These are phyloP conservation scores for Indicator maculatus DNA, from an alignment of 2,113 vertebrate species.

Conservation along the genomic window DNA sequence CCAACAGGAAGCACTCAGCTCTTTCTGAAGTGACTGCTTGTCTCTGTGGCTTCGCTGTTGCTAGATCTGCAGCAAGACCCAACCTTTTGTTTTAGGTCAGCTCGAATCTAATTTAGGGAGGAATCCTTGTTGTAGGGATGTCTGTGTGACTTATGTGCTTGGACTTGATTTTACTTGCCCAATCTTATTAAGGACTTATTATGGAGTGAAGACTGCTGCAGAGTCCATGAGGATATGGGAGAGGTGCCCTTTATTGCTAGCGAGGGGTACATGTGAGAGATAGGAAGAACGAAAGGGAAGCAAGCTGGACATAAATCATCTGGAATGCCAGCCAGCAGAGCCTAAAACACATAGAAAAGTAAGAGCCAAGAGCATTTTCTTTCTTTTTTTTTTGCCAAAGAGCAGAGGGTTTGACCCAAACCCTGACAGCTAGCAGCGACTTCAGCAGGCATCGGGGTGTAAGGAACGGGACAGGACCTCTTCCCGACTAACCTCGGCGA, in stretches of 20 bases:
- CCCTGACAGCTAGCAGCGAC: accelerated
- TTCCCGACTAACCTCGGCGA: not conserved
- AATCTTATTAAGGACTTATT: slow-evolving; percentile 76
- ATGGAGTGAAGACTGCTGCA: slow-evolving; percentile 37
- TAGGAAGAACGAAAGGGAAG: not conserved
- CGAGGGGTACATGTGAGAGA: not conserved
- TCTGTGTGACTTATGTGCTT: slow-evolving; percentile 70
- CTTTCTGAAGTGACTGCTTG: not conserved
- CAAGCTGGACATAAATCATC: slow-evolving; percentile 59
- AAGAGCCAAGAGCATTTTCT: not conserved
- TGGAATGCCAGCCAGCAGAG: slow-evolving; percentile 1
- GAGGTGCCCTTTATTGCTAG: slow-evolving; percentile 59
- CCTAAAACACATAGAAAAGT: not conserved
- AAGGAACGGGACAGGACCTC: not conserved
- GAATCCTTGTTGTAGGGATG: slow-evolving; percentile 52
- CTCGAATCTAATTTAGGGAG: slow-evolving; percentile 62
- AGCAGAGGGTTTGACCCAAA: not conserved
- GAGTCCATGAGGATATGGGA: slow-evolving; percentile 45
- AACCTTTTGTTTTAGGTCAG: slow-evolving; percentile 66
- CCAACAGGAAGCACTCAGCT: not conserved
- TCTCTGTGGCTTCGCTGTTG: not conserved
- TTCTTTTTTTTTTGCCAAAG: not conserved
- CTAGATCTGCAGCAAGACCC: slow-evolving; percentile 11
- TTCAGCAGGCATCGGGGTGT: not conserved
- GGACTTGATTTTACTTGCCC: slow-evolving; percentile 61